phyloP scores from a whole-genome alignment of 2,113 vertebrate genomes.

The Marmota monax region DNA sequence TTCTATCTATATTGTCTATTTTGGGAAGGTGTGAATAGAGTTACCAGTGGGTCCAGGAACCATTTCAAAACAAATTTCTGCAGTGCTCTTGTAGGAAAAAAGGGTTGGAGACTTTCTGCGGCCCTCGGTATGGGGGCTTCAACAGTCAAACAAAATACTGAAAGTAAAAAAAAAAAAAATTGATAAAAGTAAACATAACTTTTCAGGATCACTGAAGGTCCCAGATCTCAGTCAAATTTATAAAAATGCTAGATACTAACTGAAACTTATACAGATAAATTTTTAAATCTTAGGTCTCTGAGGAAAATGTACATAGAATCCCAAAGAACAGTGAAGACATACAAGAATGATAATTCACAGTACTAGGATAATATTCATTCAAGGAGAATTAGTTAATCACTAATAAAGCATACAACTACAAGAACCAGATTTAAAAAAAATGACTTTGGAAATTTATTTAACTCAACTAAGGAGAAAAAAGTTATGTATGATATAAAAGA shows the following conservation, averaged over 20 bases:
- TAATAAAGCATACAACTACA: not conserved
- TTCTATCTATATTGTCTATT: not conserved
- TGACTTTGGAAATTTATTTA: not conserved
- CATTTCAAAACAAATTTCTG: not conserved
- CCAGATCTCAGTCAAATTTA: not conserved
- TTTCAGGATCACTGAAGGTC: not conserved
- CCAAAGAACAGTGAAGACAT: not conserved
- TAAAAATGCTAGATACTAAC: not conserved
- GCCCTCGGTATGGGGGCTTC: not conserved
- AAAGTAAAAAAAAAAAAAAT: not conserved
- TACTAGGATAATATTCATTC: not conserved
- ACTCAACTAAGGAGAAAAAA: not conserved
- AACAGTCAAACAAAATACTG: not conserved
- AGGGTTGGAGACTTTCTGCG: not conserved
- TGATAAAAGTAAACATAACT: not conserved
- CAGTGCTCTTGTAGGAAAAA: fast-evolving
- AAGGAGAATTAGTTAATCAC: not conserved
- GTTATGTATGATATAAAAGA: not conserved
- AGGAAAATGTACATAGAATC: not conserved
- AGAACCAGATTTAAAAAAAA: not conserved
- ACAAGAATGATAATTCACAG: not conserved
- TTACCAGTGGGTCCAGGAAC: not conserved
- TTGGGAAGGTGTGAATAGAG: not conserved
- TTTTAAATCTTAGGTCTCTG: not conserved
- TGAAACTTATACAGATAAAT: not conserved